These are phyloP conservation scores for Pristionchus arcanus DNA, from an alignment of 2,888 invertebrate genomes.

Conservation along the genomic window DNA sequence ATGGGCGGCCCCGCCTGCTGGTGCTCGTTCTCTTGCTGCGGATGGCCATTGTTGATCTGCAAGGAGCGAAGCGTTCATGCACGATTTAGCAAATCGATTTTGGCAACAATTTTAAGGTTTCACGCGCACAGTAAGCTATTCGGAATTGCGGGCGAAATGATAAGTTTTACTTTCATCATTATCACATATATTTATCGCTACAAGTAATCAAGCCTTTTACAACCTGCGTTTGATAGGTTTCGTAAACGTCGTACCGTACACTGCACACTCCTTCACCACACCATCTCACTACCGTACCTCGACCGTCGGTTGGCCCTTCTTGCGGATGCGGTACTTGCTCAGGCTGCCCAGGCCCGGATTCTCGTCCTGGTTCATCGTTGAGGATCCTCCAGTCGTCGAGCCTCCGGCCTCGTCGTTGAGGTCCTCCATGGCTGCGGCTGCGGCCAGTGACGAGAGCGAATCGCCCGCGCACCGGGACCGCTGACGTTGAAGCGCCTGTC, in stretches of 20 bases:
- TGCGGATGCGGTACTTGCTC: slow-evolving; percentile 60
- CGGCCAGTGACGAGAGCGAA: slow-evolving; percentile 28
- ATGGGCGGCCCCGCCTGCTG: background rate
- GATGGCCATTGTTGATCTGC: slow-evolving; percentile 16
- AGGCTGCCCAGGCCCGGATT: slow-evolving; percentile 51
- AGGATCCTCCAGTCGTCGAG: background rate
- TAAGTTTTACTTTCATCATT: no score
- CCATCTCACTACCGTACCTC: slow-evolving; percentile 58
- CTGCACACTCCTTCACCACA: slow-evolving; percentile 22
- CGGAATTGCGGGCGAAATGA: background rate
- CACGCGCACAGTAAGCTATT: background rate
- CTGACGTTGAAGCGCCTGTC: slow-evolving; percentile 60
- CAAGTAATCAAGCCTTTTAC: no score
- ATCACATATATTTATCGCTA: no score
- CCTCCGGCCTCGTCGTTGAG: background rate
- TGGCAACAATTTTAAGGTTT: no score
- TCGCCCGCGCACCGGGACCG: slow-evolving; percentile 59
- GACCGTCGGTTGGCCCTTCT: slow-evolving; percentile 66
- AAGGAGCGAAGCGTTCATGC: background rate
- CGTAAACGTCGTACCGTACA: background rate
- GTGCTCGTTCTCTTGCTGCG: background rate
- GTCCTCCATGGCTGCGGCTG: slow-evolving; percentile 37
- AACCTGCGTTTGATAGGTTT: background rate
- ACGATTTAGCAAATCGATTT: no score
- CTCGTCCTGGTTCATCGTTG: slow-evolving; percentile 56